Evolutionary conservation across 2,113 vertebrate species (phyloP), one percentile per base, ranked within the genome.

Genomic region (Agelaius tricolor): DNA sequence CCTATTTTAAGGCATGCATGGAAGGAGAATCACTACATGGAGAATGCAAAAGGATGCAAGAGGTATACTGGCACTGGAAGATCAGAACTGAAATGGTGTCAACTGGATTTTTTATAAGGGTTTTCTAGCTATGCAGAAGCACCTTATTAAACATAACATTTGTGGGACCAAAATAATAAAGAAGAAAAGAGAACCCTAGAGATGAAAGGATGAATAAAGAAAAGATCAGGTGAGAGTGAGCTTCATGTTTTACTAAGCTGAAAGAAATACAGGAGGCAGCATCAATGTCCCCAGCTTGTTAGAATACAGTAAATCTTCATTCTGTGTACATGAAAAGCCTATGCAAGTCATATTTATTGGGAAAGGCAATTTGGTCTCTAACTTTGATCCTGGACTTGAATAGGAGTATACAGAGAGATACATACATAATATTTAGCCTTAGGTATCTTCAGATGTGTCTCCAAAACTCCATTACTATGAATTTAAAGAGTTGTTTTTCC

Each of bases 1-100:
- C 80, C 80, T 92, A 87, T 95, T 96, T 94, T 94, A 94, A 96
- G 82, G 67, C 51, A 65, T 26, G 41, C 5, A 1, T 80, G 78
- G 67, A 73, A 82, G 65, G n/a, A 89, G 69, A 93, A 78, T 78
- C 41, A 39, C 39, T 66, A 46, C 19, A 35, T 47, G 51, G 59
- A 80, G 76, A 95, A 89, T 0, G 1, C 44, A 74, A 51, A 95
- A 85, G 43, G 16, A 52, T 62, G 30, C 23, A 66, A 87, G 83
- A 88, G 27, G 21, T 66, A 33, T 73, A 62, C 18, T 68, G 44
- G 33, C 24, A 74, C 75, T 86, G 85, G 66, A 33, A 77, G 47
- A 77, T 67, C 24, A 85, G 86, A 96, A 88, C 15, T 9, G 72
- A 44, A 95, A 76, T 0, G 2, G 21, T 76, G 54, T 55, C 84